Conservation (phyloP, 2,888 invertebrate genomes). For the Falcaria lacertinaria region DNA sequence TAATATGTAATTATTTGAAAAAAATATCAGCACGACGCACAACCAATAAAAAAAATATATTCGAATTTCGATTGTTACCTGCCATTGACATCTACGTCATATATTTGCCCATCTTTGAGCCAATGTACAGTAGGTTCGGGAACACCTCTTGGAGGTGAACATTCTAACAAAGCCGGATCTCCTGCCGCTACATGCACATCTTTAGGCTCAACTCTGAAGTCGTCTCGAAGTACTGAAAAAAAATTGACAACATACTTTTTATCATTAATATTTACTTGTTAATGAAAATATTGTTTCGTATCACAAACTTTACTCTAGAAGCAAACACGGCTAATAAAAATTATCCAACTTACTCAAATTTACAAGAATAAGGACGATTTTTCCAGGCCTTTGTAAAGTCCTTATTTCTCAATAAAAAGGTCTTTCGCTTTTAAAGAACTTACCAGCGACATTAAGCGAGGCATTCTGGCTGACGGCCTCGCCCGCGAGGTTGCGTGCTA, state of each 20-base stretch:
- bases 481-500: constrained; percentile 94
- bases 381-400: neutral
- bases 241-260: too few relatives aligned
- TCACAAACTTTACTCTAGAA: neutral
- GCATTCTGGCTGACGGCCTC: constrained; percentile 95
- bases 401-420: neutral
- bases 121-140: constrained; percentile 96
- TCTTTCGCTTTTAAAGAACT: constrained; percentile 20
- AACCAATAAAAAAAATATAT: too few relatives aligned
- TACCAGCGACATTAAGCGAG: constrained; percentile 96
- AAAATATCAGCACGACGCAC: too few relatives aligned
- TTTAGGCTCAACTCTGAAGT: constrained; percentile 94
- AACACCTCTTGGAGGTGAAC: constrained; percentile 95
- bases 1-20: constrained; percentile 27
- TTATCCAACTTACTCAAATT: neutral
- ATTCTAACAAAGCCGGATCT: constrained; percentile 94
- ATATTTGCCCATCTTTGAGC: constrained; percentile 86
- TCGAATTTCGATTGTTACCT: constrained; percentile 61
- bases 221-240: constrained; percentile 92
- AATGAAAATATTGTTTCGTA: too few relatives aligned
- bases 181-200: constrained; percentile 96
- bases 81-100: constrained; percentile 82
- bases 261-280: too few relatives aligned
- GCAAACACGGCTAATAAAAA: neutral
- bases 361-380: constrained; percentile 1